phyloP scores from a whole-genome alignment of 2,888 invertebrate genomes.

The Pilophorus perplexus region DNA sequence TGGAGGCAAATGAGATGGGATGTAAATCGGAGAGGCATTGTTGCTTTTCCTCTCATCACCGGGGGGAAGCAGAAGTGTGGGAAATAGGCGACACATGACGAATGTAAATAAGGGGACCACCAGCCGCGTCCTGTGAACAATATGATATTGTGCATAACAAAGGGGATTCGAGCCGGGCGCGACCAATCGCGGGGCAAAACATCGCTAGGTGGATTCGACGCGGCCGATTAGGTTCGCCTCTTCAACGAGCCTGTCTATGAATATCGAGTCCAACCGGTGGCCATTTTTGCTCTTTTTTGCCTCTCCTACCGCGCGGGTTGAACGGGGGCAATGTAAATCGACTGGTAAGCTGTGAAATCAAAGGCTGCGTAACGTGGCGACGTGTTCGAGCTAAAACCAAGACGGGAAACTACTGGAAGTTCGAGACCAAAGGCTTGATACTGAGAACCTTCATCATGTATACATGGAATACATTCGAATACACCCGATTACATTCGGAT shows the following conservation, averaged over 20 bases:
- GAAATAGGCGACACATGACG: slow-evolving; percentile 36
- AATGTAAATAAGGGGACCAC: slow-evolving; percentile 41
- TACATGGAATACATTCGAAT: no score
- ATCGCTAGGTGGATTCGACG: slow-evolving; percentile 30
- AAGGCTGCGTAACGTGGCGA: no score
- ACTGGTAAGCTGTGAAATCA: no score
- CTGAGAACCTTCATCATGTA: no score
- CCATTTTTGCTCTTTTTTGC: slow-evolving; percentile 27
- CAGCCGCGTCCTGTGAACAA: slow-evolving; percentile 37
- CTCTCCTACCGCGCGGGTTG: background rate
- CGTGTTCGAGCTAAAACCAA: no score
- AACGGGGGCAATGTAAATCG: background rate
- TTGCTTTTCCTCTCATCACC: background rate
- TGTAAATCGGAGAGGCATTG: background rate
- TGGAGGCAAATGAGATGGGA: slow-evolving; percentile 16
- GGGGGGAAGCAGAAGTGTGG: slow-evolving; percentile 31
- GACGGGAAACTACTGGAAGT: no score
- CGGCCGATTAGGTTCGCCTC: slow-evolving; percentile 27
- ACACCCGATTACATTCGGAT: no score
- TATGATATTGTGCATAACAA: slow-evolving; percentile 41
- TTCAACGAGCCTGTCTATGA: slow-evolving; percentile 32
- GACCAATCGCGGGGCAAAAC: slow-evolving; percentile 37
- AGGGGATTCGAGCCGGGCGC: slow-evolving; percentile 6
- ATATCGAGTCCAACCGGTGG: slow-evolving; percentile 32
- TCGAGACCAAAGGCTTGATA: no score